A percentile compares a stretch with the other conserved stretches of the same genome.
Conservation (phyloP, 2,113 vertebrate species). For the Embiotoca jacksoni region DNA sequence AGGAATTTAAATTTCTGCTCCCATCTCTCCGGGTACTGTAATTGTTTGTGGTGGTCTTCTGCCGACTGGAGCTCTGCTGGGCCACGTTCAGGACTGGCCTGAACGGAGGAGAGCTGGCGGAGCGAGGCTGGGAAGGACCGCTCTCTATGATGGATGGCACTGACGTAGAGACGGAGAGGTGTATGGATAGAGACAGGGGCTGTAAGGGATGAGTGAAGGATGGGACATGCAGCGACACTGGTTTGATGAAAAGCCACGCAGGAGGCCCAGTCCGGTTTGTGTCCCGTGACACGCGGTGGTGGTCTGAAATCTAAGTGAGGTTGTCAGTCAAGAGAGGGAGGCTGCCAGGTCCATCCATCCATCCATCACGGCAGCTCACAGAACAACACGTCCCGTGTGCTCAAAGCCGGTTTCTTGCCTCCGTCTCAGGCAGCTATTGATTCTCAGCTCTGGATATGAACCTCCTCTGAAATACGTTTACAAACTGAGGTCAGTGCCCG, state of each 20-base stretch:
- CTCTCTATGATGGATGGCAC: constrained; percentile 51
- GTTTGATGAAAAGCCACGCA: constrained; percentile 68
- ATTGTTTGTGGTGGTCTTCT: constrained; percentile 29
- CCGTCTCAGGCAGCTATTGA: constrained; percentile 39
- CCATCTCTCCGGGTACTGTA: constrained; percentile 6
- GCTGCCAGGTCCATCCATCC: constrained; percentile 62
- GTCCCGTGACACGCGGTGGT: constrained; percentile 63
- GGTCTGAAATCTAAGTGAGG: constrained; percentile 52
- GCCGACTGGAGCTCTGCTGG: constrained; percentile 7
- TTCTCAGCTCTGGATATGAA: constrained; percentile 15
- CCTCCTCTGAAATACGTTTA: not conserved
- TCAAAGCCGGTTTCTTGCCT: constrained; percentile 28
- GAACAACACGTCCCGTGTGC: constrained; percentile 38
- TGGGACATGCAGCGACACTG: constrained; percentile 50
- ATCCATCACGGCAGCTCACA: constrained; percentile 33
- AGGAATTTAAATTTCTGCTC: constrained; percentile 39
- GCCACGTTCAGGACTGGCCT: constrained; percentile 19
- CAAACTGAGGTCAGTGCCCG: no score
- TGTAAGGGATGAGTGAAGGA: constrained; percentile 65
- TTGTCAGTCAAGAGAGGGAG: constrained; percentile 71
- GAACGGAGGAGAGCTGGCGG: not conserved
- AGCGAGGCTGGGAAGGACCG: not conserved
- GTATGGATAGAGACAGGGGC: constrained; percentile 35
- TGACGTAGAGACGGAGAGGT: constrained; percentile 53
- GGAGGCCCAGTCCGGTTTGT: constrained; percentile 69